Conservation (phyloP, 2,113 vertebrate genomes). For the Serinus canaria region DNA sequence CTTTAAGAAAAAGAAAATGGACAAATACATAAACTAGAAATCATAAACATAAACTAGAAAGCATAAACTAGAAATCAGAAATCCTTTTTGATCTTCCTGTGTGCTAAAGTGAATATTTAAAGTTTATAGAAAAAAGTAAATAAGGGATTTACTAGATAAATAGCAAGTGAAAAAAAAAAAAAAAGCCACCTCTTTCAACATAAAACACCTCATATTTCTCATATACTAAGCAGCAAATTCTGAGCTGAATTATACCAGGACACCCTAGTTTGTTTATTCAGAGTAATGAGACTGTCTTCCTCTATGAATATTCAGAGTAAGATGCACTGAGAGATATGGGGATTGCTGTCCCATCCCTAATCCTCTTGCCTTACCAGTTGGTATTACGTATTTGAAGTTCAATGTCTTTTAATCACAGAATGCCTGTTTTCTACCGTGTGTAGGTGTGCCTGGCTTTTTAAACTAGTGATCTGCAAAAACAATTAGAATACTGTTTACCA, state of each 20-base stretch:
- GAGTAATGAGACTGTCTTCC: background rate
- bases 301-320: background rate
- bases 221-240: background rate
- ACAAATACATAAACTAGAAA: background rate
- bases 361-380: background rate
- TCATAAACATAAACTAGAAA: background rate
- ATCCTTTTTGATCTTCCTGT: background rate
- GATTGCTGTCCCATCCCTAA: background rate
- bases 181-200: background rate
- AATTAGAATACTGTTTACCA: constrained; percentile 39
- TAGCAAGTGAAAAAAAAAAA: background rate
- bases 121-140: background rate
- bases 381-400: background rate
- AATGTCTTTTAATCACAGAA: background rate
- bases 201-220: background rate
- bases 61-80: background rate
- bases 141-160: background rate
- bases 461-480: constrained; percentile 26
- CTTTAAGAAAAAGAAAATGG: background rate
- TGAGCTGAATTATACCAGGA: background rate
- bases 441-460: background rate
- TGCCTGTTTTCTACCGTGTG: background rate
- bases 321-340: background rate
- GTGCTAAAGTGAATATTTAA: constrained; percentile 12
- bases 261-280: background rate